Evolutionary conservation across 2,888 invertebrate genomes (phyloP).

Genomic region (Merodon equestris): DNA sequence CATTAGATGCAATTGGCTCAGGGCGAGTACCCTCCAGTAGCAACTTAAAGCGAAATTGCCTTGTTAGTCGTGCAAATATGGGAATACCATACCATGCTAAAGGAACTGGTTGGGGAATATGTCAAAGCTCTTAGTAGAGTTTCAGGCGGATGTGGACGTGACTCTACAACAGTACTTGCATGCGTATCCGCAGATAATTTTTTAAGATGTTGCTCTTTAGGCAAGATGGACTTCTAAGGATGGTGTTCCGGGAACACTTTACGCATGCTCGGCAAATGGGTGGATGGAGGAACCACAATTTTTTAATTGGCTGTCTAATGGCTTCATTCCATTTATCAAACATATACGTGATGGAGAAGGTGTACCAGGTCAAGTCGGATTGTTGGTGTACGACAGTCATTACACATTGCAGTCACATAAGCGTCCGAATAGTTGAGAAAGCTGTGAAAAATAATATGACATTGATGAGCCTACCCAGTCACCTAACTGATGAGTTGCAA

Average conservation of each 20-base stretch:
- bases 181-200: constrained; percentile 35
- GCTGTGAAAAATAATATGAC: constrained; percentile 26
- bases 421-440: constrained; percentile 14
- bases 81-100: too few relatives aligned
- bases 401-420: too few relatives aligned
- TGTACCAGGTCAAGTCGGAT: constrained; percentile 5
- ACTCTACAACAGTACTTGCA: constrained; percentile 33
- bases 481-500: constrained; percentile 26
- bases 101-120: too few relatives aligned
- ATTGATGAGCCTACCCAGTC: constrained; percentile 22
- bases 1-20: too few relatives aligned
- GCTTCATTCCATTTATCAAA: constrained; percentile 20
- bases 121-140: constrained; percentile 15
- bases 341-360: background rate
- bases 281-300: constrained; percentile 14
- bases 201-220: constrained; percentile 10
- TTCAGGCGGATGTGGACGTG: constrained; percentile 31
- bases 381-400: constrained; percentile 31
- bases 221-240: background rate
- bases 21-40: too few relatives aligned
- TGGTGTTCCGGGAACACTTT: background rate
- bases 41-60: too few relatives aligned
- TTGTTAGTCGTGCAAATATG: too few relatives aligned
- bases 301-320: constrained; percentile 19
- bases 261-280: background rate